Evolutionary conservation across 2,113 vertebrate species (phyloP).

Genomic region (Eclectus roratus): DNA sequence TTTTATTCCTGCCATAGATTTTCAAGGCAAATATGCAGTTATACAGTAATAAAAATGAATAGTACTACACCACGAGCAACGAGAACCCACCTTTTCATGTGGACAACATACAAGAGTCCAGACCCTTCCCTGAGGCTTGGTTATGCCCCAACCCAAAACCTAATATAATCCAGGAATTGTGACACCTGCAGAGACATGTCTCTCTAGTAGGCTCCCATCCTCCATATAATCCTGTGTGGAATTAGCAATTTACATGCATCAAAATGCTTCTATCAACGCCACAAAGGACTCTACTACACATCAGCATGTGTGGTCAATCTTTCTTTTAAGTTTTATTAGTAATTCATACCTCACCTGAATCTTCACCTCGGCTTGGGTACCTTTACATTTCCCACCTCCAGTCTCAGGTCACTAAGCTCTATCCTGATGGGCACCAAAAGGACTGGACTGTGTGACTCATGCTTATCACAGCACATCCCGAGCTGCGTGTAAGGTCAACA

Average conservation of each 20-base stretch:
- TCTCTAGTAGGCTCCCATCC: background rate
- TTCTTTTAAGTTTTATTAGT: background rate
- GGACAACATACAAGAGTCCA: background rate
- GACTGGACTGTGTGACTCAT: background rate
- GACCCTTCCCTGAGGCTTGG: background rate
- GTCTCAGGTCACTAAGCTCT: background rate
- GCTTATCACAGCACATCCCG: background rate
- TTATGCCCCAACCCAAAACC: background rate
- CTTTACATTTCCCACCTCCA: background rate
- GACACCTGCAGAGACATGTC: background rate
- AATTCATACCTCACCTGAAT: background rate
- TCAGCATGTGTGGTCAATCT: background rate
- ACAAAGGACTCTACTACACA: background rate
- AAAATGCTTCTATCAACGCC: background rate
- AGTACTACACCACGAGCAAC: background rate
- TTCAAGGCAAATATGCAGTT: constrained; percentile 22
- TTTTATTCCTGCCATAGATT: constrained; percentile 31
- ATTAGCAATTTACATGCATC: background rate
- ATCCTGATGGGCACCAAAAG: background rate
- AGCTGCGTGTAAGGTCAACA: background rate
- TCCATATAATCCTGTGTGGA: background rate
- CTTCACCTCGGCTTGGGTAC: background rate
- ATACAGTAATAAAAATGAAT: background rate
- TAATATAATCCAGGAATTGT: background rate
- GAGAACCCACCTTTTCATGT: background rate